Evolutionary conservation across 1,140 invertebrate genomes (phyloP).

Genomic region (Araneus ventricosus): DNA sequence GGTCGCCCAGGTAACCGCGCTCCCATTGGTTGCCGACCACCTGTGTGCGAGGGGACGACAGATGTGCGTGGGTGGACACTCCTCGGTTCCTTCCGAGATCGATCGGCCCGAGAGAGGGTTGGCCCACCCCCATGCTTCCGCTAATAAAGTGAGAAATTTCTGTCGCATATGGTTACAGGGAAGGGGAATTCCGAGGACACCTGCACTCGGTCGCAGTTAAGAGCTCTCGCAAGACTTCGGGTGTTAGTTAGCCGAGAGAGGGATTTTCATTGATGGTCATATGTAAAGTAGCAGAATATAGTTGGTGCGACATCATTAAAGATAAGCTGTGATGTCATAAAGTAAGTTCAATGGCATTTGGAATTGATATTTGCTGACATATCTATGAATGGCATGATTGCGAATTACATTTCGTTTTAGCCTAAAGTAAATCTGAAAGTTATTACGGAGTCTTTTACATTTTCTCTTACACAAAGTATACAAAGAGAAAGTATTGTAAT

Average conservation of each 20-base stretch:
- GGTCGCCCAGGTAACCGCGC: conserved; percentile 56
- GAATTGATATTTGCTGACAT: too few relatives aligned
- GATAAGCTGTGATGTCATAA: too few relatives aligned
- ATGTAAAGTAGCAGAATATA: not conserved
- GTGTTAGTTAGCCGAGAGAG: not conserved
- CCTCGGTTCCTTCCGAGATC: not conserved
- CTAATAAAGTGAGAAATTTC: conserved; percentile 9
- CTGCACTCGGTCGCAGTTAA: not conserved
- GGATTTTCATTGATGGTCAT: not conserved
- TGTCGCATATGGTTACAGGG: not conserved
- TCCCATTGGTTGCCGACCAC: conserved; percentile 51
- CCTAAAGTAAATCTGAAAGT: too few relatives aligned
- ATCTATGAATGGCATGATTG: too few relatives aligned
- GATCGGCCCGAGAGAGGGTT: conserved; percentile 23
- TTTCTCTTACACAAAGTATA: too few relatives aligned
- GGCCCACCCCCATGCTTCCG: not conserved
- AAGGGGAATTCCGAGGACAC: not conserved
- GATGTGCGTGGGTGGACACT: conserved; percentile 47
- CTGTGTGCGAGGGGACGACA: not conserved
- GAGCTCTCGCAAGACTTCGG: not conserved
- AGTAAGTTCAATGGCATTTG: too few relatives aligned
- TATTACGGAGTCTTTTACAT: too few relatives aligned
- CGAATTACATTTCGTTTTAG: too few relatives aligned
- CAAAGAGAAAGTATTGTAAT: too few relatives aligned
- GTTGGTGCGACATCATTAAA: too few relatives aligned